Percentiles rank a stretch among this genome's conserved stretches.
Evolutionary conservation across 2,797 vertebrate genomes (phyloP).

Genomic region (Kryptolebias ocellatus): DNA sequence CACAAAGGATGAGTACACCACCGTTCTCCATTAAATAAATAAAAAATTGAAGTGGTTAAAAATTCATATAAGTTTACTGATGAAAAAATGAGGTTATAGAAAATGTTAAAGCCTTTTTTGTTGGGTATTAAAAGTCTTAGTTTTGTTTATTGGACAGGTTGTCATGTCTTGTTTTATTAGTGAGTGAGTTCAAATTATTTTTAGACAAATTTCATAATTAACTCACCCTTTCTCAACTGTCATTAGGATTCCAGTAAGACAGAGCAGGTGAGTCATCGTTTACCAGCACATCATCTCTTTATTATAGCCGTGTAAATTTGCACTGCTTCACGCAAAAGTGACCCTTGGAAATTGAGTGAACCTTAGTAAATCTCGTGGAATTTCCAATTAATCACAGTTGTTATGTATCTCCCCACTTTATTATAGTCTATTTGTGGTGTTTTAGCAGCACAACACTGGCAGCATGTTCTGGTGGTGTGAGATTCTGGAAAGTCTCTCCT

Average conservation of each 20-base stretch:
- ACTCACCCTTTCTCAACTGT: not conserved
- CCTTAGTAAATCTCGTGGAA: conserved; percentile 51
- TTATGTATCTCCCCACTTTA: conserved; percentile 18
- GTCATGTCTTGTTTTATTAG: not conserved
- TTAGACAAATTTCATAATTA: not conserved
- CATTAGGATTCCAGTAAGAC: conserved; percentile 11
- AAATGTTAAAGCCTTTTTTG: not conserved
- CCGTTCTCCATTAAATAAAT: too few species aligned
- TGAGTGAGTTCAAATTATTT: not conserved
- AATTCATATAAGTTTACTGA: too few species aligned
- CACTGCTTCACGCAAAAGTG: conserved; percentile 50
- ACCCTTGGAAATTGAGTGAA: conserved; percentile 52
- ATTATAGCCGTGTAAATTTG: conserved; percentile 41
- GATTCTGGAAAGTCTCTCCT: too few species aligned
- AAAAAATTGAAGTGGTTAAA: too few species aligned
- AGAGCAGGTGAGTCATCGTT: conserved; percentile 1
- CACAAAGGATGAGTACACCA: too few species aligned
- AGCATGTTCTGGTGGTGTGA: too few species aligned
- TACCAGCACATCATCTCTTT: conserved; percentile 9
- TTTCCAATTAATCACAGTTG: conserved; percentile 61
- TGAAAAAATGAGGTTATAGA: not conserved
- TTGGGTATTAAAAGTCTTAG: conserved; percentile 9
- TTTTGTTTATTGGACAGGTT: not conserved
- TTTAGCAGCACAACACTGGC: too few species aligned
- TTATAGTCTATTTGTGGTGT: not conserved